Evolutionary conservation across 2,797 vertebrate species (phyloP), one percentile per base, ranked within the genome.

Genomic region (Cyprinodon diabolis): DNA sequence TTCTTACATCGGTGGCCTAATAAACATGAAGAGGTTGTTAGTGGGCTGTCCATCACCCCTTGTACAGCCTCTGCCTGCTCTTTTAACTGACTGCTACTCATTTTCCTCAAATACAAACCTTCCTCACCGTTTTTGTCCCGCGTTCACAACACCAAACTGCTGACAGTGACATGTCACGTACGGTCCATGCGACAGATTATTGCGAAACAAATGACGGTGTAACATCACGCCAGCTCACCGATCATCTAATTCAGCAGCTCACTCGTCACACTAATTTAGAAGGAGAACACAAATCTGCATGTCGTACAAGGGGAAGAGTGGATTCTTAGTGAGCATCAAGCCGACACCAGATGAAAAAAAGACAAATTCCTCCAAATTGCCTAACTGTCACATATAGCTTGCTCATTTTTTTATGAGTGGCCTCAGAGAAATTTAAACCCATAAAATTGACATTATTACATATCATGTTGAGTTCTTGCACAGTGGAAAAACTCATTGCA

Each of bases 11-110:
- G 4, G 11, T 35, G 74, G 68, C 63, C 77, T 90, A 88, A 92
- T 91, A 70, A 82, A 86, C 13, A n/a, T 71, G 81, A 77, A 85
- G 62, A 84, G 75, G 82, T 74, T 84, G 83, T 89, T 87, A 89
- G 76, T 58, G 70, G 86, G 81, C 86, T 87, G 89, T 86, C 92
- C 78, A 47, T 93, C 90, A 90, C 71, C 67, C 72, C 75, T 76
- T 66, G 69, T 79, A 69, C 49, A 30, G 74, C 69, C 58, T 71
- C 71, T 76, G 69, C 74, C 43, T 1, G 0, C 58, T 72, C 72
- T 69, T 55, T 30, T 30, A 30, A 30, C 30, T 15, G 7, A 82
- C 68, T 65, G 52, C 58, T 74, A 65, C 68, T 57, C 66, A 65
- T 74, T 47, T 49, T 30, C 30, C n/a, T n/a, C 72, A 6, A 0